phyloP scores from a whole-genome alignment of 1,140 invertebrate genomes.

The Pentalonia nigronervosa region DNA sequence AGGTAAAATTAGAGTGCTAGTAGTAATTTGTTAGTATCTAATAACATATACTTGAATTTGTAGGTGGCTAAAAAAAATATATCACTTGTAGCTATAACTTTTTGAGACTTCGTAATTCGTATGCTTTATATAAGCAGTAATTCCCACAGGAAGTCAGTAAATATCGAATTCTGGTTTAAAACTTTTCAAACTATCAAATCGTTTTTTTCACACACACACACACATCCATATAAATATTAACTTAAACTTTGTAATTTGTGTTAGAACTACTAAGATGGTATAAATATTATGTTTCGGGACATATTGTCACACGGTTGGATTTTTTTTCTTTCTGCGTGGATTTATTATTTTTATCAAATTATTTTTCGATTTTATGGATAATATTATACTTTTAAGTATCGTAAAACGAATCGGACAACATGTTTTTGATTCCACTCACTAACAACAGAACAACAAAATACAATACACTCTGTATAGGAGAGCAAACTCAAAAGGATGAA shows the following conservation, averaged over 20 bases:
- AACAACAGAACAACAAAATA: not conserved
- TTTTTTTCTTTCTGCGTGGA: too few species aligned
- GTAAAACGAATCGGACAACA: not conserved
- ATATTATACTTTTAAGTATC: not conserved
- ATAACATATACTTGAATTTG: not conserved
- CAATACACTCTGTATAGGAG: not conserved
- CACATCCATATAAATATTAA: not conserved
- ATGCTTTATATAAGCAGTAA: not conserved
- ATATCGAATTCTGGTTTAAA: not conserved
- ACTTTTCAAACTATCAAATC: constrained; percentile 7
- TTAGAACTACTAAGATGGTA: not conserved
- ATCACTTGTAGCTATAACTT: constrained; percentile 6
- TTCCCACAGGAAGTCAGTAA: not conserved
- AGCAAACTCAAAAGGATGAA: not conserved
- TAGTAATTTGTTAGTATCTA: not conserved
- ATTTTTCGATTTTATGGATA: not conserved
- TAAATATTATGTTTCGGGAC: not conserved
- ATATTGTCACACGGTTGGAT: not conserved
- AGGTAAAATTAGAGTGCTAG: not conserved
- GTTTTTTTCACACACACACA: not conserved
- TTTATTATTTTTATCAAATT: not conserved
- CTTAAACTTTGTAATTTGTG: not conserved
- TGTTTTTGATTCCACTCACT: not conserved
- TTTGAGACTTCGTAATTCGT: not conserved
- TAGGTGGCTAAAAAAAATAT: not conserved